Conservation (phyloP, 2,113 vertebrate genomes). For the Pseudopodoces humilis region DNA sequence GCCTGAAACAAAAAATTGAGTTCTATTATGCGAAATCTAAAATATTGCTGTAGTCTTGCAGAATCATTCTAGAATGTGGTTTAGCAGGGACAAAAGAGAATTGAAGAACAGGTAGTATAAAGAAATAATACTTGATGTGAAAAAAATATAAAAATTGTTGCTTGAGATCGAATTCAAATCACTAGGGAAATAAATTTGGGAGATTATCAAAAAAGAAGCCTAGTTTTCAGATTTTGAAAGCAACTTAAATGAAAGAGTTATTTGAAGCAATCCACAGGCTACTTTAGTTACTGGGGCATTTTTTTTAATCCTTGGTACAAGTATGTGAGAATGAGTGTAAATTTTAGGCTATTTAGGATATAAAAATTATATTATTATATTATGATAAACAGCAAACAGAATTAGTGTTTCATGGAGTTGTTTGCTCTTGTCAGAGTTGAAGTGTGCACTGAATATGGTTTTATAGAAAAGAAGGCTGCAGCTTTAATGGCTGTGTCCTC, state of each 20-base stretch:
- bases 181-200: neutral
- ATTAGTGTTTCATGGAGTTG: neutral
- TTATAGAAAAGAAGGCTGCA: neutral
- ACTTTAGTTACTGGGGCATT: neutral
- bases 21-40: slow-evolving; percentile 60
- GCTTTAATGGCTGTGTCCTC: slow-evolving; percentile 1
- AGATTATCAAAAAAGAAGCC: neutral
- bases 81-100: slow-evolving; percentile 3
- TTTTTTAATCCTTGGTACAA: neutral
- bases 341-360: neutral
- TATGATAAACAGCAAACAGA: neutral
- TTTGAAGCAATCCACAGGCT: neutral
- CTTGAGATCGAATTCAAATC: neutral
- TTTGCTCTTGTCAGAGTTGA: neutral
- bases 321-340: neutral
- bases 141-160: neutral
- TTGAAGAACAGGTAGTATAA: slow-evolving; percentile 21
- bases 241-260: neutral
- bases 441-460: neutral
- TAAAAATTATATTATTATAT: neutral
- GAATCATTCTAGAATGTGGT: neutral
- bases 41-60: slow-evolving; percentile 27
- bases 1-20: slow-evolving; percentile 59
- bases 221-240: neutral
- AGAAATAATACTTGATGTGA: neutral